Evolutionary conservation across 2,888 invertebrate species (phyloP).

Genomic region (Odontocolon sp.): DNA sequence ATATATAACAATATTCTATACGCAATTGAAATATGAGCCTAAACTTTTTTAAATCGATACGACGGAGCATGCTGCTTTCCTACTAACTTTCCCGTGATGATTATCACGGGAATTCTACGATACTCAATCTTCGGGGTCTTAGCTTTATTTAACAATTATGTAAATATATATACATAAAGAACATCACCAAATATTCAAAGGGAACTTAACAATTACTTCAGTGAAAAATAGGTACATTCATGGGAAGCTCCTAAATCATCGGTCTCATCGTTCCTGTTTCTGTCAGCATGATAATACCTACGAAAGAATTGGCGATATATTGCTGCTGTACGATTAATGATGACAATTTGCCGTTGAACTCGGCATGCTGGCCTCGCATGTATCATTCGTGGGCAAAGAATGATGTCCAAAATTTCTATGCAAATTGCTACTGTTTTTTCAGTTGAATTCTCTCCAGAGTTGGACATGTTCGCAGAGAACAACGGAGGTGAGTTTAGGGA

Average conservation of each 20-base stretch:
- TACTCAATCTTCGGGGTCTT: neutral
- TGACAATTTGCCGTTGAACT: constrained; percentile 53
- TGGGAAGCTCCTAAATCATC: constrained; percentile 30
- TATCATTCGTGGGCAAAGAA: constrained; percentile 17
- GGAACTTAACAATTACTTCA: neutral
- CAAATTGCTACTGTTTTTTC: constrained; percentile 53
- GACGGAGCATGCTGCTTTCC: constrained; percentile 44
- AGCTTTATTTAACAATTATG: neutral
- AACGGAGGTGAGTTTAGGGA: constrained; percentile 67
- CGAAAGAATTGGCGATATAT: constrained; percentile 6
- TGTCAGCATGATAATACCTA: constrained; percentile 43
- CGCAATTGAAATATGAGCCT: constrained; percentile 5
- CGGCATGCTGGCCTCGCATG: constrained; percentile 55
- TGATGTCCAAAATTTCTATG: constrained; percentile 35
- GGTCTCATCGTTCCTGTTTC: constrained; percentile 30
- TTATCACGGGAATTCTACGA: too few species aligned
- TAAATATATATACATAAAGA: neutral
- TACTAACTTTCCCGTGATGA: constrained; percentile 4
- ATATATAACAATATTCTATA: neutral
- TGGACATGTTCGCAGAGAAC: constrained; percentile 77
- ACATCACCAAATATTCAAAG: neutral
- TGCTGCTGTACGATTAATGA: constrained; percentile 1
- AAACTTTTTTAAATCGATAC: too few species aligned
- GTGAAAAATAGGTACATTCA: neutral
- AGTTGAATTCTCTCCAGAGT: constrained; percentile 56